Base-by-base conservation (phyloP, 1,140 invertebrate species). In the Eriosoma lanigerum region DNA sequence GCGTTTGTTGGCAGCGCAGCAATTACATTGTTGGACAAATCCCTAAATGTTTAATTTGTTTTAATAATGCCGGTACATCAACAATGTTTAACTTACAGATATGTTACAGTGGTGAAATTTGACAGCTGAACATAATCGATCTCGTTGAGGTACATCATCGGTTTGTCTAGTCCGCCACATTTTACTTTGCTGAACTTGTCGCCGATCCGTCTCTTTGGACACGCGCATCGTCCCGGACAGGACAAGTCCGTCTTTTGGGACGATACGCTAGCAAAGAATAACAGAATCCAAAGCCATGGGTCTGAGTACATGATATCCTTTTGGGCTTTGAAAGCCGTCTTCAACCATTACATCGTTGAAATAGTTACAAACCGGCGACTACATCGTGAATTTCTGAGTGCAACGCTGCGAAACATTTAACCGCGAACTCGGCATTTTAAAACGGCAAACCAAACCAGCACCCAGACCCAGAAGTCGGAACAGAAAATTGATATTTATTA, bases 11-110 rank as follows among this genome's bases (percentile, higher is more conserved):
- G 75, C 1, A 83, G 38, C 62, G 38, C 60, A 19, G 82, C 81
- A 5, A 83, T 62, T 21, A 81, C 82, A 26, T 83, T 83, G 15
- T 48, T 80, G 10, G 82, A 83, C 17, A 83, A 46, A 81, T 83
- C 82, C 15, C 83, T 83, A 73, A 62, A 81, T n/a, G n/a, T n/a
- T n/a, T n/a, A n/a, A n/a, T n/a, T n/a, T n/a, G n/a, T n/a, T n/a
- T n/a, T n/a, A n/a, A n/a, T n/a, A n/a, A n/a, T n/a, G n/a, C n/a
- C n/a, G n/a, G n/a, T n/a, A n/a, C n/a, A n/a, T n/a, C n/a, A n/a
- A n/a, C n/a, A n/a, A n/a, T n/a, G n/a, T n/a, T n/a, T 15, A 62
- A 56, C 75, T 60, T 29, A 78, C 75, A 78, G 24, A 29, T 62
- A 62, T 3, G 56, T 78, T 9, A 78, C 75, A 12, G 17, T 32